Conservation (phyloP, 2,113 vertebrate species). For the Pao palembangensis region DNA sequence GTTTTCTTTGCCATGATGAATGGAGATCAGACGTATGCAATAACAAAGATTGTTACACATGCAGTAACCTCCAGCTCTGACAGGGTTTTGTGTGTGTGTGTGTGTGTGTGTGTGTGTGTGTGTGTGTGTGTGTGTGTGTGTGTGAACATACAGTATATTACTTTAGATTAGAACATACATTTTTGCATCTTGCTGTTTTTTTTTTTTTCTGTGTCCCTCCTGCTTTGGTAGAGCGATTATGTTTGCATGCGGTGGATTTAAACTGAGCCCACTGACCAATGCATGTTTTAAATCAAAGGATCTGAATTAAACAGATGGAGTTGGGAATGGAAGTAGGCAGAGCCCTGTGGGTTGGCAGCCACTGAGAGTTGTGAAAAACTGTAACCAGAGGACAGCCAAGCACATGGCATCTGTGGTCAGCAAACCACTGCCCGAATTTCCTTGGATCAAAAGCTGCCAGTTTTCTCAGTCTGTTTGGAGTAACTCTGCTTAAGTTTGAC, state of each 20-base stretch:
- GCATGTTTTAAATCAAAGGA: constrained; percentile 53
- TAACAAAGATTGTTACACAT: constrained; percentile 43
- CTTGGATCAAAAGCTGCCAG: constrained; percentile 55
- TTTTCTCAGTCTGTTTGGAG: constrained; percentile 42
- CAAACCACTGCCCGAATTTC: constrained; percentile 59
- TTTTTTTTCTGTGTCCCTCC: constrained; percentile 43
- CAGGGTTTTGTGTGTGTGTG: constrained; percentile 21
- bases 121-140: no score
- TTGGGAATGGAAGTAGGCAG: constrained; percentile 66
- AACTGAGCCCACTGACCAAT: constrained; percentile 55
- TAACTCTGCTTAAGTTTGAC: constrained; percentile 35
- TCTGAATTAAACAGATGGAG: constrained; percentile 60
- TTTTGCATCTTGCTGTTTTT: constrained; percentile 32
- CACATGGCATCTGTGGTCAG: constrained; percentile 63
- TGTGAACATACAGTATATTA: constrained; percentile 17
- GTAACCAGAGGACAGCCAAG: constrained; percentile 50
- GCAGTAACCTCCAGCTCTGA: constrained; percentile 24
- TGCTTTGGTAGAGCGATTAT: constrained; percentile 38
- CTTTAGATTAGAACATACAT: constrained; percentile 12
- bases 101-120: no score
- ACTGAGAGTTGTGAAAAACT: constrained; percentile 45
- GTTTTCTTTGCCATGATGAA: constrained; percentile 34
- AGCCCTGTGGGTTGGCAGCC: constrained; percentile 64
- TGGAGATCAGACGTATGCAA: constrained; percentile 36
- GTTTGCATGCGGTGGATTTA: constrained; percentile 61